Base-by-base conservation (phyloP, 2,113 vertebrate species). In the Ascaphus truei region DNA sequence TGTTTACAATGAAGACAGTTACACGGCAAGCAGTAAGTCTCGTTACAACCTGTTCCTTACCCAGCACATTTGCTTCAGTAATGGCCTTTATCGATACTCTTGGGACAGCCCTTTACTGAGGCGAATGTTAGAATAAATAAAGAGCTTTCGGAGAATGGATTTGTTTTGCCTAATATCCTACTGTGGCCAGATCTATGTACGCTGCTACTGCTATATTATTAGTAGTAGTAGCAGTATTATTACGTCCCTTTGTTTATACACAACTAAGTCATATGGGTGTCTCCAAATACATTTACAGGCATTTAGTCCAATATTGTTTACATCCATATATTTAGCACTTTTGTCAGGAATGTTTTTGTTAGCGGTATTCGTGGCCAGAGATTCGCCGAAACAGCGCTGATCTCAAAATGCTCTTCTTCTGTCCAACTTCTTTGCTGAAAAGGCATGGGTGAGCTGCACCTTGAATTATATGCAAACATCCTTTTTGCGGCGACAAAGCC, bases 151-250 rank as follows among this genome's bases (percentile, higher is more conserved):
- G 41, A 50, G n/a, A 68, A 47, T 26, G n/a, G 47, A 36, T 64
- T 64, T 50, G 62, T 52, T 51, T 51, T 36, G 20, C 26, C 45
- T 64, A 51, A 58, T 47, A 33, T 43, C 34, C 34, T 34, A 41
- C 36, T 41, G 62, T 55, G 50, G 48, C 50, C 50, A 53, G 62
- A 55, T 48, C 30, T 33, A 8, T 31, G 29, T 25, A 16, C 29
- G 7, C 65, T 68, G 65, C 65, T 55, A 68, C 58, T 58, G 55
- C 30, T 26, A 37, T 59, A 68, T 58, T 68, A 57, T 68, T 68
- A 68, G 36, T 43, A 68, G 48, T 57, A 47, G 20, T 22, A 3
- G 22, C 15, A 20, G 27, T 26, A 53, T 53, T 58, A 50, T 57
- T 57, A 25, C 48, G 31, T 68, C 30, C 53, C 55, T 58, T 50